Percentiles rank a stretch among this genome's conserved stretches.
These are phyloP conservation scores for Austrolebias charrua DNA, from an alignment of 2,797 vertebrate genomes.

Conservation along the genomic window DNA sequence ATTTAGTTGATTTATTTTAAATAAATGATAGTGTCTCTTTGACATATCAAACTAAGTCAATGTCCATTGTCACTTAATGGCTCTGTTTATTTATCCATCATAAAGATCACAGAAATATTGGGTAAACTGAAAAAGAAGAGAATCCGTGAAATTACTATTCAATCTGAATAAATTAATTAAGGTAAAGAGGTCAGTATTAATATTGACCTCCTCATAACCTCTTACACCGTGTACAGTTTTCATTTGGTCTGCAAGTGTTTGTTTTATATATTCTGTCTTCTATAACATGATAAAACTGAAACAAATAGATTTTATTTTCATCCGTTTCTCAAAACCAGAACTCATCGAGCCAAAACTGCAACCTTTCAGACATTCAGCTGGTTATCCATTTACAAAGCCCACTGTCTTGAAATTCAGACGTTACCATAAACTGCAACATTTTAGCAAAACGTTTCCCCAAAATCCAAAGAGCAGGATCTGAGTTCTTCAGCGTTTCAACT, in stretches of 20 bases:
- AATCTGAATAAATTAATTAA: no score
- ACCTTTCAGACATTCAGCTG: not conserved
- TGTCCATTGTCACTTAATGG: no score
- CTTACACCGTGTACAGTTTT: not conserved
- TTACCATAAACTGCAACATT: not conserved
- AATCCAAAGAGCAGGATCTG: not conserved
- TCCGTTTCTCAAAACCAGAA: not conserved
- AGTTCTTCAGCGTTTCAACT: not conserved
- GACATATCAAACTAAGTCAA: no score
- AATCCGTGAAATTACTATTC: no score
- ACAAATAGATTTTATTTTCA: constrained; percentile 8
- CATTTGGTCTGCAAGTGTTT: not conserved
- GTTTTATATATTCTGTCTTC: constrained; percentile 3
- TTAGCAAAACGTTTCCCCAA: not conserved
- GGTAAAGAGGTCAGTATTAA: no score
- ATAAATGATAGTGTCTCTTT: no score
- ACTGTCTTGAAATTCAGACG: not conserved
- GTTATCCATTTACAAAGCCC: constrained; percentile 3
- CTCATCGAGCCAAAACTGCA: constrained; percentile 11
- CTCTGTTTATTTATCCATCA: no score
- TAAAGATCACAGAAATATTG: no score
- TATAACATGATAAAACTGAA: not conserved
- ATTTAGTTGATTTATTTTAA: no score
- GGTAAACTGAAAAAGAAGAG: no score
- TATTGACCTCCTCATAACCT: no score